phyloP scores from a whole-genome alignment of 2,797 vertebrate genomes.

The Chromis chromis region DNA sequence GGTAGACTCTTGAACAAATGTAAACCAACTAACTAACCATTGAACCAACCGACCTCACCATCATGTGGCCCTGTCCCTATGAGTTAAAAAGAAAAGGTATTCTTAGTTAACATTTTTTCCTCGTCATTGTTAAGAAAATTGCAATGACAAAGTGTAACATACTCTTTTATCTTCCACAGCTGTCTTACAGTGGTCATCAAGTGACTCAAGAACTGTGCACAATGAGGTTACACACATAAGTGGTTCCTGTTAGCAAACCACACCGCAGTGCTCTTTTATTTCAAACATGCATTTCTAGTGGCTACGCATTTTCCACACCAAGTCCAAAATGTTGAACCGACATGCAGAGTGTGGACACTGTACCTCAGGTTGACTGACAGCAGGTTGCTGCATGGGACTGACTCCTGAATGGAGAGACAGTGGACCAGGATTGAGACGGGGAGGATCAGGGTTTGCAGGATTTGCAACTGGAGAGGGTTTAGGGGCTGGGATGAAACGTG shows the following conservation, averaged over 20 bases:
- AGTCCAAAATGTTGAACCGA: slow-evolving; percentile 28
- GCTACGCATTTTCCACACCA: slow-evolving; percentile 52
- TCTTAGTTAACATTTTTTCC: too few relatives aligned
- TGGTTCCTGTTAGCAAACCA: slow-evolving; percentile 20
- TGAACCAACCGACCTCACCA: background rate
- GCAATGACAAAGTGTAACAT: background rate
- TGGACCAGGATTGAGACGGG: slow-evolving; percentile 14
- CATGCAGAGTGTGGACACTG: slow-evolving; percentile 45
- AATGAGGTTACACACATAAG: background rate
- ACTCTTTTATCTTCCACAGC: background rate
- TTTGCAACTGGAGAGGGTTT: slow-evolving; percentile 41
- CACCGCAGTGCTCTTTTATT: slow-evolving; percentile 16
- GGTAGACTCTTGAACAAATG: too few relatives aligned
- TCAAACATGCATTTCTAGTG: slow-evolving; percentile 60
- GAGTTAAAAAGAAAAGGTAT: too few relatives aligned
- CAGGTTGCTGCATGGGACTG: slow-evolving; percentile 48
- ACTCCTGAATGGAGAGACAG: slow-evolving; percentile 49
- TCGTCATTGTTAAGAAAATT: too few relatives aligned
- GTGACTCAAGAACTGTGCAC: slow-evolving; percentile 10
- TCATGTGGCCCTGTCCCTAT: too few relatives aligned
- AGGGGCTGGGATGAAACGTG: slow-evolving; percentile 33
- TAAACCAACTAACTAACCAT: too few relatives aligned
- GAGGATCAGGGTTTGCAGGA: slow-evolving; percentile 28
- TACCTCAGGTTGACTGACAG: slow-evolving; percentile 80
- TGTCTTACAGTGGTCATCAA: background rate